A percentile compares a stretch with the other conserved stretches of the same genome.
phyloP scores from a whole-genome alignment of 2,888 invertebrate species.

The Siphonodentalium dalli region DNA sequence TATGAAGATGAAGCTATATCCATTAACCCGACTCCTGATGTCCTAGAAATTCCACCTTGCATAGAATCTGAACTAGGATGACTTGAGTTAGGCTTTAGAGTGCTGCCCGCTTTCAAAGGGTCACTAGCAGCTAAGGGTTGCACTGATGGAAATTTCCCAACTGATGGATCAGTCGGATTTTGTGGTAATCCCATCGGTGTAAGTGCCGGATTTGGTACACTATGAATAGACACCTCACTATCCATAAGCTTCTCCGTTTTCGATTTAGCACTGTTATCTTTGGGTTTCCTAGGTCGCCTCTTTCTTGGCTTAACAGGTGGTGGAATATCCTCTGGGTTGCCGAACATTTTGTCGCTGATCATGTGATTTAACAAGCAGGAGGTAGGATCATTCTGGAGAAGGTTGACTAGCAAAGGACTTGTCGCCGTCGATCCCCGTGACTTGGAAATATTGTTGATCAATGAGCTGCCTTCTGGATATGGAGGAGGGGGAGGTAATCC shows the following conservation, averaged over 20 bases:
- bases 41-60: too few relatives aligned
- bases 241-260: constrained; percentile 19
- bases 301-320: constrained; percentile 45
- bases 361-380: constrained; percentile 36
- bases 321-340: constrained; percentile 31
- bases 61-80: too few relatives aligned
- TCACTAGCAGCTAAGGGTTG: constrained; percentile 2
- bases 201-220: constrained; percentile 32
- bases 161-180: constrained; percentile 1
- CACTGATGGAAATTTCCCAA: background rate
- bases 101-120: constrained; percentile 2
- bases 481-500: constrained; percentile 54
- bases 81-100: background rate
- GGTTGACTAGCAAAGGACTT: constrained; percentile 88
- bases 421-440: constrained; percentile 67
- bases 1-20: too few relatives aligned
- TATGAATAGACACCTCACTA: constrained; percentile 31
- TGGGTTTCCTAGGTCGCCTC: constrained; percentile 42
- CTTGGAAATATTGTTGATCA: constrained; percentile 48
- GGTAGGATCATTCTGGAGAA: constrained; percentile 81
- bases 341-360: constrained; percentile 37
- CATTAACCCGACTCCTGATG: too few relatives aligned
- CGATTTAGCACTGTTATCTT: constrained; percentile 33
- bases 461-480: constrained; percentile 40
- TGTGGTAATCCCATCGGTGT: constrained; percentile 18